Percentiles rank a stretch among this genome's conserved stretches.
Evolutionary conservation across 2,113 vertebrate species (phyloP).

Genomic region (Sebastes schlegelii): DNA sequence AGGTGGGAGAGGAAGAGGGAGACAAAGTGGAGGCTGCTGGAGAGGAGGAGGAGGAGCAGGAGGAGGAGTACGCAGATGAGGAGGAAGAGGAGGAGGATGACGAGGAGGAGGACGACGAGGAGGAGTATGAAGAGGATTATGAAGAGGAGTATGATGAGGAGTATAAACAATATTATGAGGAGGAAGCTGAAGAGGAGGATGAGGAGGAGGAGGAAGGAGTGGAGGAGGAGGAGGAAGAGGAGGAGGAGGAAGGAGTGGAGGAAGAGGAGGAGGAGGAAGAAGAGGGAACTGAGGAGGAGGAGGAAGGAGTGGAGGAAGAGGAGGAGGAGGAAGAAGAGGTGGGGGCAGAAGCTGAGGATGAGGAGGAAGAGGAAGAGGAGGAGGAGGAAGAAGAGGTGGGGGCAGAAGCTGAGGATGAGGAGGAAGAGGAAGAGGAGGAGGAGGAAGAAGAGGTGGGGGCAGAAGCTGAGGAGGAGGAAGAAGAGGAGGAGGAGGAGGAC

Average conservation of each 20-base stretch:
- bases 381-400: neutral
- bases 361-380: neutral
- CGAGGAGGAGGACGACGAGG: constrained; percentile 6
- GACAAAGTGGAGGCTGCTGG: neutral
- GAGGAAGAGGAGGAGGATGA: constrained; percentile 25
- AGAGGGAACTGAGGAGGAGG: neutral
- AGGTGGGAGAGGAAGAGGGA: constrained; percentile 20
- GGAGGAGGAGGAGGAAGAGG: neutral
- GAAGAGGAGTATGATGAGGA: constrained; percentile 8
- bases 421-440: neutral
- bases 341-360: neutral
- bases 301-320: neutral
- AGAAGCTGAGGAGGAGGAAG: neutral
- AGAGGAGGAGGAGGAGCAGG: constrained; percentile 31
- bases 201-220: constrained; percentile 5
- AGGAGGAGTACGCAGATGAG: constrained; percentile 34
- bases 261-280: neutral
- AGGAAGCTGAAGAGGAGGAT: constrained; percentile 12
- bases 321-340: neutral
- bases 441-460: neutral
- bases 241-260: neutral
- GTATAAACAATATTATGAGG: constrained; percentile 21
- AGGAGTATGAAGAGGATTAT: constrained; percentile 13
- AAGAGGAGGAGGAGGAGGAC: neutral
- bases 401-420: neutral